Conservation (phyloP, 2,113 vertebrate genomes). For the Arothron firmamentum region DNA sequence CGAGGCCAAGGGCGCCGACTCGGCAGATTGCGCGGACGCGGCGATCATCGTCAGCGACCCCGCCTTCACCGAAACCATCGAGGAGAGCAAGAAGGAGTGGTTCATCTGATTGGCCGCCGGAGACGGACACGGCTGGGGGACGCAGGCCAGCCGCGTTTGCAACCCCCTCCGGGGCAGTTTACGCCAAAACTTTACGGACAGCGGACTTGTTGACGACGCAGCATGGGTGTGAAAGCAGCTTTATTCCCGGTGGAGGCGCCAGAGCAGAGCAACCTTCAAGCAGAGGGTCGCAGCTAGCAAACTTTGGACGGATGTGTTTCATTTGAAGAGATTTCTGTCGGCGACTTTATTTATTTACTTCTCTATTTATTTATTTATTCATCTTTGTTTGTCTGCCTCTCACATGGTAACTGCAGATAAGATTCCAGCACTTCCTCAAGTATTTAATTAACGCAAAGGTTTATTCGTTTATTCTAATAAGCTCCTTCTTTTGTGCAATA, state of each 20-base stretch:
- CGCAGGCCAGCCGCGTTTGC: not conserved
- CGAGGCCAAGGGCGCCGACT: conserved; percentile 93
- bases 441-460: too few relatives aligned
- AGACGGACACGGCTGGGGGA: conserved; percentile 13
- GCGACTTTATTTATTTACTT: not conserved
- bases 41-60: conserved; percentile 99
- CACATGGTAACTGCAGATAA: too few relatives aligned
- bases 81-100: conserved; percentile 99
- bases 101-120: conserved; percentile 80
- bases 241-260: conserved; percentile 6
- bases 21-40: conserved; percentile 89
- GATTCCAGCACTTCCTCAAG: too few relatives aligned
- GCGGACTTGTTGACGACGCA: conserved; percentile 8
- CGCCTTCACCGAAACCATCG: conserved; percentile 96
- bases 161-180: conserved; percentile 7
- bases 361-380: not conserved
- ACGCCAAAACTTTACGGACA: conserved; percentile 33
- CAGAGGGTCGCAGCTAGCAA: not conserved
- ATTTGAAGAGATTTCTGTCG: not conserved
- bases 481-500: too few relatives aligned
- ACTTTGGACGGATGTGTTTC: too few relatives aligned
- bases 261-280: conserved; percentile 10
- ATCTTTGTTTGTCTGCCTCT: not conserved
- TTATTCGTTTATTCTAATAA: too few relatives aligned
- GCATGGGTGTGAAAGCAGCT: conserved; percentile 17